phyloP scores from a whole-genome alignment of 2,888 invertebrate species.

The Tetranychus piercei region DNA sequence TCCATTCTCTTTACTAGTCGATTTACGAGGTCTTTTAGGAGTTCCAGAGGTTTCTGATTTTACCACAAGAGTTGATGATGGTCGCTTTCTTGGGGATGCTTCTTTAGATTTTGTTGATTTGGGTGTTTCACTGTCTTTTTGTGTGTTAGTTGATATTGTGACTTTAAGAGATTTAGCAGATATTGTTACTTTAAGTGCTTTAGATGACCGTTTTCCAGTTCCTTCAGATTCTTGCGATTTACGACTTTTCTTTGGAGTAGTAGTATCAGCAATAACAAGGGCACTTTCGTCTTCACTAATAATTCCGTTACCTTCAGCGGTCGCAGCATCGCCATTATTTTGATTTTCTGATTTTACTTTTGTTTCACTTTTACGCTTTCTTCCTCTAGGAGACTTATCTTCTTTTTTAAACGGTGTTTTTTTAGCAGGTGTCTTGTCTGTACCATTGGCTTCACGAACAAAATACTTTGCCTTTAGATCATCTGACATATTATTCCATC shows the following conservation, averaged over 20 bases:
- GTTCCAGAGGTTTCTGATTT: not conserved
- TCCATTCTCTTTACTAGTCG: not conserved
- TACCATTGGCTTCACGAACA: constrained; percentile 5
- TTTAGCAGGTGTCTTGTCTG: not conserved
- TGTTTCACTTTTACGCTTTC: not conserved
- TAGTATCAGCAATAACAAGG: constrained; percentile 8
- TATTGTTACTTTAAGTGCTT: not conserved
- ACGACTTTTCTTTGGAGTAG: not conserved
- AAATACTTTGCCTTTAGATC: constrained; percentile 28
- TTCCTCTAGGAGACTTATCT: not conserved
- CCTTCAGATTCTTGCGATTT: not conserved
- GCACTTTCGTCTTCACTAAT: constrained; percentile 3
- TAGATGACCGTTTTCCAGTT: not conserved
- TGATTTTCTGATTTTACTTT: not conserved
- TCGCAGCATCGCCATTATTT: not conserved
- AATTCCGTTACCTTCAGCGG: not conserved
- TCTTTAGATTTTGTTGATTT: not conserved
- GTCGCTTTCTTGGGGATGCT: not conserved
- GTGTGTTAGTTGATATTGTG: not conserved
- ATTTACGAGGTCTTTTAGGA: not conserved
- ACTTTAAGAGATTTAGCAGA: no score
- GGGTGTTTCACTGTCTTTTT: not conserved
- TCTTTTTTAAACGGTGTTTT: not conserved
- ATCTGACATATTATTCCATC: constrained; percentile 31
- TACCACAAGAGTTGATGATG: not conserved